Conservation (phyloP, 2,888 invertebrate genomes). For the Himalopsyche kuldschensis region DNA sequence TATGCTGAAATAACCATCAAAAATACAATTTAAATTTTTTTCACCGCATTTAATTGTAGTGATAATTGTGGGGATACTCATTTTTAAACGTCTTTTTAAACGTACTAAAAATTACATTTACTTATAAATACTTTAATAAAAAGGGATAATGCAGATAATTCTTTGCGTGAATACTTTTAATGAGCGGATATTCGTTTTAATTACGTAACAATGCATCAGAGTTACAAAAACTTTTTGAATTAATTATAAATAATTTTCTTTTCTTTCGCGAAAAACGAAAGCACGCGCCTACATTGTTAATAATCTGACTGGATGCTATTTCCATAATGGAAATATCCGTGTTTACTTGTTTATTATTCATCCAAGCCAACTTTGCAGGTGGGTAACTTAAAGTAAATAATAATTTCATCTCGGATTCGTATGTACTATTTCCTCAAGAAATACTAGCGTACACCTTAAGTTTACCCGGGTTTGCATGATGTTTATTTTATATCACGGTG, state of each 20-base stretch:
- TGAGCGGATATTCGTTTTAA: not conserved
- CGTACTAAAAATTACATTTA: no score
- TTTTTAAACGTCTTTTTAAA: no score
- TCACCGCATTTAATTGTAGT: no score
- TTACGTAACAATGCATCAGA: not conserved
- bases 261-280: not conserved
- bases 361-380: constrained; percentile 9
- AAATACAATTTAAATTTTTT: no score
- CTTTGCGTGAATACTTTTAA: not conserved
- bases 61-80: no score
- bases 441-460: constrained; percentile 8
- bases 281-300: not conserved
- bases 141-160: not conserved
- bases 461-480: constrained; percentile 14
- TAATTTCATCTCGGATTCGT: constrained; percentile 27
- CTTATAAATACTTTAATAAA: not conserved
- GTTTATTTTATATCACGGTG: constrained; percentile 26
- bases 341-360: constrained; percentile 31
- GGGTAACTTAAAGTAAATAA: constrained; percentile 29
- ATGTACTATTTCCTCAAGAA: not conserved
- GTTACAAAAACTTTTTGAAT: not conserved
- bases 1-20: no score
- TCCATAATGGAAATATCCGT: constrained; percentile 11
- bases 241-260: not conserved
- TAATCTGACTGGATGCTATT: not conserved